A percentile compares a stretch with the other conserved stretches of the same genome.
phyloP scores from a whole-genome alignment of 2,888 invertebrate genomes.

The Drosophila melanocephala region DNA sequence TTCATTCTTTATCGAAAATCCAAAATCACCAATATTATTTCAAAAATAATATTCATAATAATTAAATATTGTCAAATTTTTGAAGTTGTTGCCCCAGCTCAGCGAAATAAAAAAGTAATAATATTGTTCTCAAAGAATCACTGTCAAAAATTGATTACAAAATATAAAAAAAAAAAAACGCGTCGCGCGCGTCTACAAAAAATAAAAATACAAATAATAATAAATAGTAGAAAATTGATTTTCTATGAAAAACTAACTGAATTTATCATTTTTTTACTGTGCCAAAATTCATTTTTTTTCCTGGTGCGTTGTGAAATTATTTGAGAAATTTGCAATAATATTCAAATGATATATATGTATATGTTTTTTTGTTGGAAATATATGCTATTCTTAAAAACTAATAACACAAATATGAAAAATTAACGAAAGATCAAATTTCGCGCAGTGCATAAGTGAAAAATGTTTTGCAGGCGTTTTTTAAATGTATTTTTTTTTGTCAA shows the following conservation, averaged over 20 bases:
- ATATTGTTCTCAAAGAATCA: slow-evolving; percentile 6
- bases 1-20: slow-evolving; percentile 17
- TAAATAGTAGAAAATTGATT: not conserved
- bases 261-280: slow-evolving; percentile 45
- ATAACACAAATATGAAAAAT: slow-evolving; percentile 1
- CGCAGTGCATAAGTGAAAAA: slow-evolving; percentile 29
- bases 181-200: slow-evolving; percentile 51
- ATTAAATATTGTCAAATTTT: slow-evolving; percentile 6
- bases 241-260: slow-evolving; percentile 31
- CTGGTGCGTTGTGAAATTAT: slow-evolving; percentile 40
- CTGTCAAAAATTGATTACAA: not conserved
- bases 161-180: slow-evolving; percentile 23
- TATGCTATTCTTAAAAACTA: not conserved
- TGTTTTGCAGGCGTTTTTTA: slow-evolving; percentile 8
- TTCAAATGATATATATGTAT: slow-evolving; percentile 4
- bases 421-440: slow-evolving; percentile 11
- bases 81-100: slow-evolving; percentile 54
- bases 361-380: not conserved
- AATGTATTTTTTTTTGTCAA: slow-evolving; percentile 4
- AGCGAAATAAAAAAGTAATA: slow-evolving; percentile 14
- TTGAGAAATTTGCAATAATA: slow-evolving; percentile 4
- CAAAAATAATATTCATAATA: slow-evolving; percentile 10
- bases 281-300: slow-evolving; percentile 40
- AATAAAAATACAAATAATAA: not conserved
- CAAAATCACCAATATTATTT: slow-evolving; percentile 24